phyloP scores from a whole-genome alignment of 2,113 vertebrate genomes.

The Pseudonaja textilis region DNA sequence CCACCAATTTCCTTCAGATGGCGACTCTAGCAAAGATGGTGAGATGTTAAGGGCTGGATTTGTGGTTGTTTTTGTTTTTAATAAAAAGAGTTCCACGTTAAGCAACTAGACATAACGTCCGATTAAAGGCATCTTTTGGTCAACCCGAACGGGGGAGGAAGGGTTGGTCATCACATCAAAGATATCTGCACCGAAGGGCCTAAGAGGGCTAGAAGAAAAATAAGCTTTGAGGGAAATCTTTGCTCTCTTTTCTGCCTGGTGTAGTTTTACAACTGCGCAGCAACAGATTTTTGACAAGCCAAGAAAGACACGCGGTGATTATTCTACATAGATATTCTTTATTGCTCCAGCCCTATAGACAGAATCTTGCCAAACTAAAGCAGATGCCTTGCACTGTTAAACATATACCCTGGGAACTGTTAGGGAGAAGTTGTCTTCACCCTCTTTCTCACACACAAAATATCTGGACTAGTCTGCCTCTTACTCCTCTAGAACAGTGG shows the following conservation, averaged over 20 bases:
- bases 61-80: not conserved
- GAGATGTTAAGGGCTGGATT: not conserved
- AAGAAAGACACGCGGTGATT: too few species aligned
- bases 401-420: too few species aligned
- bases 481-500: too few species aligned
- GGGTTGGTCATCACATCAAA: not conserved
- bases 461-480: too few species aligned
- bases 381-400: too few species aligned
- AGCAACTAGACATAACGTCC: not conserved
- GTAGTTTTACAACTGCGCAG: not conserved
- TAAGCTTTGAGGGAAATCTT: not conserved
- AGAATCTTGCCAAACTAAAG: too few species aligned
- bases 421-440: too few species aligned
- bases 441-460: too few species aligned
- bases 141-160: not conserved
- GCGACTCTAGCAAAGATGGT: not conserved
- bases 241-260: not conserved
- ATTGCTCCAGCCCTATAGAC: too few species aligned
- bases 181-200: not conserved
- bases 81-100: not conserved
- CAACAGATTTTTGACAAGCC: not conserved
- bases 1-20: not conserved
- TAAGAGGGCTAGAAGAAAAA: not conserved
- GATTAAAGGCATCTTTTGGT: not conserved
- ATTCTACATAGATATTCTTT: too few species aligned